A percentile compares a stretch with the other conserved stretches of the same genome.
These are phyloP conservation scores for Scytalopus superciliaris DNA, from an alignment of 2,113 vertebrate genomes.

Conservation along the genomic window DNA sequence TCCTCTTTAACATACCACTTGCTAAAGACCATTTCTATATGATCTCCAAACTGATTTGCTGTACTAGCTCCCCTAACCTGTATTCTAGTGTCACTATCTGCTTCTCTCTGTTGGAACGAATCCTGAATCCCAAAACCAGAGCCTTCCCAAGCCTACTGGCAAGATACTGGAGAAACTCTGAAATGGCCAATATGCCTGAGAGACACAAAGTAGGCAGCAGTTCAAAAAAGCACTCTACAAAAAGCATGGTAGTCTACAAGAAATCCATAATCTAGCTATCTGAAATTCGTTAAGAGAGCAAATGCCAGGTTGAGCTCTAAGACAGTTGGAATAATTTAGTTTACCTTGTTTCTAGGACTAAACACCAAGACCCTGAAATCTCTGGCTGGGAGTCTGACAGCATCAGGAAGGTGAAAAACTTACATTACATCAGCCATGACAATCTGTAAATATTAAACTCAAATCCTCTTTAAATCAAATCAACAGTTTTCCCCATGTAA, in stretches of 20 bases:
- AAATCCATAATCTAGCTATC: background rate
- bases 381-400: background rate
- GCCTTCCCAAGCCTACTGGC: background rate
- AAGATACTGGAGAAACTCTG: background rate
- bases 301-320: background rate
- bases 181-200: background rate
- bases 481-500: background rate
- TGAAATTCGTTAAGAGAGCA: background rate
- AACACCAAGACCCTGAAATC: background rate
- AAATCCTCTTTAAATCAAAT: background rate
- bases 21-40: background rate
- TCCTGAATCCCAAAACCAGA: background rate
- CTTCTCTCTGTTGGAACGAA: rapidly evolving
- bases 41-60: background rate
- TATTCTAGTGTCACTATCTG: background rate
- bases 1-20: background rate
- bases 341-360: background rate
- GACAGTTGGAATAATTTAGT: background rate
- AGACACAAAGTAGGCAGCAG: background rate
- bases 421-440: background rate
- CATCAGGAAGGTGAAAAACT: background rate
- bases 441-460: background rate
- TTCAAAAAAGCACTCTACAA: background rate
- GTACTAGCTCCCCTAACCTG: background rate
- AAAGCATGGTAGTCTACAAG: background rate